Evolutionary conservation across 2,113 vertebrate genomes (phyloP).

Genomic region (Zeus faber): DNA sequence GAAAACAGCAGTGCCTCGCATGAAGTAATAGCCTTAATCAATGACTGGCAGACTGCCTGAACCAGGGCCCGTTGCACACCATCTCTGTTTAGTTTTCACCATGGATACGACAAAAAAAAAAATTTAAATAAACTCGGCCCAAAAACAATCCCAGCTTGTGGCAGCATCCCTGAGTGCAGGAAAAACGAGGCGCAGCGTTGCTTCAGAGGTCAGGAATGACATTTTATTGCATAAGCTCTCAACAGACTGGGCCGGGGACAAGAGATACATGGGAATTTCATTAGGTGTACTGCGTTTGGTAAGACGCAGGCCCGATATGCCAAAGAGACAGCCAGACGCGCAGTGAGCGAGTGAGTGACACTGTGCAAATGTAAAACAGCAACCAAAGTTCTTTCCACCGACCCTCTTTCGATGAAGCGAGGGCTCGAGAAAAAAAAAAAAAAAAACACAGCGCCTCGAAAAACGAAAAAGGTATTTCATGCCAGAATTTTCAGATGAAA

Average conservation of each 20-base stretch:
- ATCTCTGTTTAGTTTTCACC: constrained; percentile 56
- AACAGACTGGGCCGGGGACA: constrained; percentile 18
- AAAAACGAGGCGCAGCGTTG: constrained; percentile 10
- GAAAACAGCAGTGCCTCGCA: constrained; percentile 47
- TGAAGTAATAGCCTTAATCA: constrained; percentile 60
- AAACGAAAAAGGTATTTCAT: too few relatives aligned
- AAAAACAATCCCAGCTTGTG: constrained; percentile 23
- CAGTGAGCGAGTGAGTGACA: neutral
- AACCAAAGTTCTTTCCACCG: neutral
- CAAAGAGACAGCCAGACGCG: neutral
- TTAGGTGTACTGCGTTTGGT: constrained; percentile 35
- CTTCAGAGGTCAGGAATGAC: constrained; percentile 12
- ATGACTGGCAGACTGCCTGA: constrained; percentile 33
- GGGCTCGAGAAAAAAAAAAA: too few relatives aligned
- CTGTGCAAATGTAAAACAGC: neutral
- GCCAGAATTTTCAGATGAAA: too few relatives aligned
- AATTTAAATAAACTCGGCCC: too few relatives aligned
- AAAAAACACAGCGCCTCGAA: too few relatives aligned
- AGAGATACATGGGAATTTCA: constrained; percentile 38
- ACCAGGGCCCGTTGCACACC: constrained; percentile 28
- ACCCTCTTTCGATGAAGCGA: neutral
- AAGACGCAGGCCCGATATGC: too few relatives aligned
- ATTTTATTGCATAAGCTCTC: constrained; percentile 27
- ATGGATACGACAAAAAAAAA: constrained; percentile 42
- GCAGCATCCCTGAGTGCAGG: constrained; percentile 21